These are phyloP conservation scores for Mystacides longicornis DNA, from an alignment of 2,888 invertebrate species.

Conservation along the genomic window DNA sequence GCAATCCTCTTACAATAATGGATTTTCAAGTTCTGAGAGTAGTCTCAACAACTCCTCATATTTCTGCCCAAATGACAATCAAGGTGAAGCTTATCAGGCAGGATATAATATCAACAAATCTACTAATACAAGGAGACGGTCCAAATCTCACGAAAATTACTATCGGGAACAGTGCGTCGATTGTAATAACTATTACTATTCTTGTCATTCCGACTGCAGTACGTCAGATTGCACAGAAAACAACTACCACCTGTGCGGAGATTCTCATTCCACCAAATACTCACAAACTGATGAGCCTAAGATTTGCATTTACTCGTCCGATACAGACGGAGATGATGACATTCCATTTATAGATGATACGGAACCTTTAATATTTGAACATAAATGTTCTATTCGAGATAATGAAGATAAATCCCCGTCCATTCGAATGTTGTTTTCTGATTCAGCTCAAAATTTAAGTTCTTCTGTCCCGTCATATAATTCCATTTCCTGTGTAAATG, in stretches of 20 bases:
- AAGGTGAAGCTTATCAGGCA: constrained; percentile 9
- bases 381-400: constrained; percentile 25
- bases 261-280: neutral
- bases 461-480: too few relatives aligned
- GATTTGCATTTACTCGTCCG: constrained; percentile 30
- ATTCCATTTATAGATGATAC: constrained; percentile 47
- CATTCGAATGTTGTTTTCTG: constrained; percentile 41
- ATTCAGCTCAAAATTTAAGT: constrained; percentile 5
- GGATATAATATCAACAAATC: too few relatives aligned
- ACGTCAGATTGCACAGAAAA: constrained; percentile 15
- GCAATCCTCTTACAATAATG: constrained; percentile 6
- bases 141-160: constrained; percentile 2
- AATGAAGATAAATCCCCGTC: constrained; percentile 40
- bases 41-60: constrained; percentile 33
- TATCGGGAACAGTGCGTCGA: constrained; percentile 22
- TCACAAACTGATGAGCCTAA: constrained; percentile 18
- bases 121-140: constrained; percentile 6
- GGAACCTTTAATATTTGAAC: constrained; percentile 44
- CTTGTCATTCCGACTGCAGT: constrained; percentile 24
- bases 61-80: too few relatives aligned
- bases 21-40: constrained; percentile 28
- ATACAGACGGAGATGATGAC: constrained; percentile 26
- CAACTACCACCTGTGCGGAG: constrained; percentile 2
- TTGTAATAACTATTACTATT: constrained; percentile 19
- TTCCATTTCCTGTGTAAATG: too few relatives aligned